Conservation (phyloP, 2,113 vertebrate genomes). For the zebrafish (Danio rerio) region DNA sequence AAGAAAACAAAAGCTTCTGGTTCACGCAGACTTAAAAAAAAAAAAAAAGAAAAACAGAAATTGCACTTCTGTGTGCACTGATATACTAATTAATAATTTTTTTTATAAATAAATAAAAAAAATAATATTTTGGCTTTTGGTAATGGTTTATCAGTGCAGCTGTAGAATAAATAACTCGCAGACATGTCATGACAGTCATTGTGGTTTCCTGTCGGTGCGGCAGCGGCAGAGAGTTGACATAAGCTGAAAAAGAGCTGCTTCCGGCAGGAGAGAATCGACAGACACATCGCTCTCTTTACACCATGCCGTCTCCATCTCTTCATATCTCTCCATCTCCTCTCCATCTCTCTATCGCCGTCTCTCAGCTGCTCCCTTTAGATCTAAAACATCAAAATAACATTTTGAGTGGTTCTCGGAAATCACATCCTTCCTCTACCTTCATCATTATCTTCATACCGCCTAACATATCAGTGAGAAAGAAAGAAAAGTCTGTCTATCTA, state of each 20-base stretch:
- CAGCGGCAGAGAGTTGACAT: slow-evolving; percentile 29
- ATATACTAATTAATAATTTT: no score
- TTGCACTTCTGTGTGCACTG: no score
- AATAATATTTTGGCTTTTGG: background rate
- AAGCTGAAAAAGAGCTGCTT: slow-evolving; percentile 12
- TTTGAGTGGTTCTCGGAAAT: background rate
- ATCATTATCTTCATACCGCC: background rate
- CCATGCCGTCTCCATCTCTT: slow-evolving; percentile 32
- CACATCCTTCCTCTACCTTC: slow-evolving; percentile 31
- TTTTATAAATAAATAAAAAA: no score
- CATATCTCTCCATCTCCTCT: slow-evolving; percentile 38
- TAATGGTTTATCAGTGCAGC: background rate
- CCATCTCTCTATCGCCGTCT: background rate
- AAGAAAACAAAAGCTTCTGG: no score
- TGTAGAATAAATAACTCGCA: slow-evolving; percentile 30
- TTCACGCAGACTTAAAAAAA: no score
- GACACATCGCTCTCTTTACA: slow-evolving; percentile 34
- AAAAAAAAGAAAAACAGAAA: no score
- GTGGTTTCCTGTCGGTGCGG: slow-evolving; percentile 69
- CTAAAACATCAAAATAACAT: background rate
- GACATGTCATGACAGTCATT: slow-evolving; percentile 57
- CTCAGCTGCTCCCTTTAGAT: slow-evolving; percentile 20
- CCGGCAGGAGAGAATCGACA: background rate
- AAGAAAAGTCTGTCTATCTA: no score
- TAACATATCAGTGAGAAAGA: slow-evolving; percentile 13